phyloP scores from a whole-genome alignment of 2,888 invertebrate genomes.

The Tetragonula carbonaria region DNA sequence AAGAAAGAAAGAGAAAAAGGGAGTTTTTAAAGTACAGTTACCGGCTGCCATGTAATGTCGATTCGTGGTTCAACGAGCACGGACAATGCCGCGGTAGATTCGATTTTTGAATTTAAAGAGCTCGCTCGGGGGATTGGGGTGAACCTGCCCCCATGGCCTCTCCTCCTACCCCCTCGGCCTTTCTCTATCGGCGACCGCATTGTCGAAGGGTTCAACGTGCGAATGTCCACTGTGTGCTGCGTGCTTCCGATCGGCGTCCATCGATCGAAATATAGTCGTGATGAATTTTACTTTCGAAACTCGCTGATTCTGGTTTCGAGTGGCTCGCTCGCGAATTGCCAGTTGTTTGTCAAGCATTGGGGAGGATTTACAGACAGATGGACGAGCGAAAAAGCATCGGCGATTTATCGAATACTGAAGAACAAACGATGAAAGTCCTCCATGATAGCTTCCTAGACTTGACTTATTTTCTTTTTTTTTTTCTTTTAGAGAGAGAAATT shows the following conservation, averaged over 20 bases:
- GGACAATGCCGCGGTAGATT: constrained; percentile 79
- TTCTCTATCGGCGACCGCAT: constrained; percentile 1
- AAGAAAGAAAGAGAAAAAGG: constrained; percentile 42
- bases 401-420: background rate
- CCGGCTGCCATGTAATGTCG: constrained; percentile 74
- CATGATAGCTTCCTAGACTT: background rate
- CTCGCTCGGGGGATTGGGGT: constrained; percentile 51
- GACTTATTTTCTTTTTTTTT: background rate
- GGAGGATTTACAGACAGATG: background rate
- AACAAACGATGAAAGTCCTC: background rate
- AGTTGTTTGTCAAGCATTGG: background rate
- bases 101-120: constrained; percentile 83
- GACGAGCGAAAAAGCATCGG: background rate
- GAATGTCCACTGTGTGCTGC: background rate
- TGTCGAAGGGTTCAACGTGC: background rate
- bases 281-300: background rate
- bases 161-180: background rate
- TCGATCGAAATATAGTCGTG: background rate
- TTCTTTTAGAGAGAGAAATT: too few species aligned
- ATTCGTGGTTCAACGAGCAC: constrained; percentile 74
- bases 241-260: background rate
- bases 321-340: background rate
- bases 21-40: constrained; percentile 71
- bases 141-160: constrained; percentile 52
- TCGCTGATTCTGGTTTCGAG: background rate